Conservation (phyloP, 2,888 invertebrate species). For the Chrysomela aeneicollis region DNA sequence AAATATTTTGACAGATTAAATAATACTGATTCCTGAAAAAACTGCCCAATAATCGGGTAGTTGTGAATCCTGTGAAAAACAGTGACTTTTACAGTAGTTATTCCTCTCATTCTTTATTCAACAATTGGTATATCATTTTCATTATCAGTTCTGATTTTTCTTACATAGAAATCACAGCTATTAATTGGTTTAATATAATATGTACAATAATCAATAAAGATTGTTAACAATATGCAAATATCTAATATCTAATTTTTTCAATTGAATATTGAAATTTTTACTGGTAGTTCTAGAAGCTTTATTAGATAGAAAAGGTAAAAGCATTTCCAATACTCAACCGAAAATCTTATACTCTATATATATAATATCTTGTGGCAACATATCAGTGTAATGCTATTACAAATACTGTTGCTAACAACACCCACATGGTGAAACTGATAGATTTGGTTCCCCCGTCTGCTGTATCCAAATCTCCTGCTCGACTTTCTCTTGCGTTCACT, state of each 20-base stretch:
- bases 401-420: constrained; percentile 1
- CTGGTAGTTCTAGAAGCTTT: background rate
- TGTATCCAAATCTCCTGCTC: constrained; percentile 23
- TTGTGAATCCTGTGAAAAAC: no score
- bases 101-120: background rate
- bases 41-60: no score
- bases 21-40: no score
- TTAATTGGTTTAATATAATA: background rate
- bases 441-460: constrained; percentile 27
- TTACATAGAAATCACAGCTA: constrained; percentile 2
- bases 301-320: background rate
- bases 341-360: no score
- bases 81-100: no score
- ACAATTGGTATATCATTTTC: background rate
- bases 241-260: background rate
- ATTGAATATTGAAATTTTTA: background rate
- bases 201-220: background rate
- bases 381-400: background rate
- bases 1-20: no score
- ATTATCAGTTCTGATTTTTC: background rate
- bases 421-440: constrained; percentile 5
- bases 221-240: background rate
- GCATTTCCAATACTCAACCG: background rate
- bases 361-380: background rate
- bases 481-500: constrained; percentile 61